Evolutionary conservation across 2,797 vertebrate species (phyloP), one percentile per base, ranked within the genome.

Genomic region (Chaunax sp.): DNA sequence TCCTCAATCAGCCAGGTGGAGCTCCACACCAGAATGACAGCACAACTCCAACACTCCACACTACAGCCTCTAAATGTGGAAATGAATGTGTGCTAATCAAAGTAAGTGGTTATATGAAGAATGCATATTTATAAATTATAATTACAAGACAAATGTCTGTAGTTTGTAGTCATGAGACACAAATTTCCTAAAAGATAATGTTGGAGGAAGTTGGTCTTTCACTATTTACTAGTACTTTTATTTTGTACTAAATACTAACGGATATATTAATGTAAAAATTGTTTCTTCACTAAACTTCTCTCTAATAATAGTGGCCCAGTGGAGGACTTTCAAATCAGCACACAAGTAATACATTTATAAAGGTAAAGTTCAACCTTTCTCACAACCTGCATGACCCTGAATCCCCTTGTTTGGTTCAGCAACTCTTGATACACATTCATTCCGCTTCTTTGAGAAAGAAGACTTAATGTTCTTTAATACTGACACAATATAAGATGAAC

Each of bases 1-100:
- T 78, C 83, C 37, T 73, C 85, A 60, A 68, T 78, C 83, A 75
- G 89, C 86, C 89, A 92, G 90, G 91, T 90, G 89, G 85, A 89
- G 86, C 80, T 80, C 66, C 74, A 60, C 86, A 71, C 67, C 84
- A 88, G 81, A 88, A 80, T 75, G 87, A 83, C 86, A 85, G 85
- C 84, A 86, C 28, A 89, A 75, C 84, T 85, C 78, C 78, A 77
- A 83, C 84, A 80, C 89, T 56, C 72, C 82, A 51, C n/a, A 30
- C 73, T 64, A 38, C 71, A 67, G 62, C 60, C 64, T 59, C 70
- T 56, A 72, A 81, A 75, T 62, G 79, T 75, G 74, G 82, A 79
- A 77, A 68, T 43, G 0, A 54, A 75, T 78, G 28, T 33, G 55
- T 60, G 74, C 49, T 40, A 44, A 80, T 82, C 63, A 74, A 64